Evolutionary conservation across 2,888 invertebrate genomes (phyloP).

Genomic region (Empis stercorea): DNA sequence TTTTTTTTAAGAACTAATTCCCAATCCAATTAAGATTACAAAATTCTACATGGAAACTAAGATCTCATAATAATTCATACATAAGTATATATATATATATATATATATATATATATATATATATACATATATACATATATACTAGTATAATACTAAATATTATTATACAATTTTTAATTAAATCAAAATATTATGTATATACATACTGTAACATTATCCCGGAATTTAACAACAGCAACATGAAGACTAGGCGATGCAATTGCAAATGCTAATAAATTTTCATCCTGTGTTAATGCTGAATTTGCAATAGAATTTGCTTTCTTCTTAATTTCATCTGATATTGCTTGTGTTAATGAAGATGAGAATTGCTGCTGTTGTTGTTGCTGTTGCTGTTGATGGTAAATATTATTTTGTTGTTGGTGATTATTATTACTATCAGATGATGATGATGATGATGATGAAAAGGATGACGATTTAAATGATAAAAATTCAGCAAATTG

Average conservation of each 20-base stretch:
- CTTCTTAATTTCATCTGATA: slow-evolving; percentile 25
- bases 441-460: slow-evolving; percentile 13
- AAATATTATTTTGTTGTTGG: background rate
- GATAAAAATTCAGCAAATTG: slow-evolving; percentile 33
- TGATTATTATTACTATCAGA: slow-evolving; percentile 5
- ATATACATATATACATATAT: no score
- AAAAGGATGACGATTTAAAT: slow-evolving; percentile 23
- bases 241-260: slow-evolving; percentile 35
- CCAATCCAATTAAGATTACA: no score
- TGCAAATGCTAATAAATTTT: slow-evolving; percentile 34
- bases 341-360: background rate
- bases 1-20: no score
- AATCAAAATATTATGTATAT: no score
- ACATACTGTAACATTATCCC: slow-evolving; percentile 34
- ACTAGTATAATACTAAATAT: no score
- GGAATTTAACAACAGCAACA: slow-evolving; percentile 36
- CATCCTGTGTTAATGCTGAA: slow-evolving; percentile 33
- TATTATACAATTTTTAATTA: no score
- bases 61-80: no score
- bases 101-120: no score
- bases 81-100: no score
- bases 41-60: no score
- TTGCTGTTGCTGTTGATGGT: background rate
- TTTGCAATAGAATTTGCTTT: slow-evolving; percentile 33
- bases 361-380: background rate